These are phyloP conservation scores for Loris lydekkerianus DNA, from an alignment of 2,797 vertebrate species.

Conservation along the genomic window DNA sequence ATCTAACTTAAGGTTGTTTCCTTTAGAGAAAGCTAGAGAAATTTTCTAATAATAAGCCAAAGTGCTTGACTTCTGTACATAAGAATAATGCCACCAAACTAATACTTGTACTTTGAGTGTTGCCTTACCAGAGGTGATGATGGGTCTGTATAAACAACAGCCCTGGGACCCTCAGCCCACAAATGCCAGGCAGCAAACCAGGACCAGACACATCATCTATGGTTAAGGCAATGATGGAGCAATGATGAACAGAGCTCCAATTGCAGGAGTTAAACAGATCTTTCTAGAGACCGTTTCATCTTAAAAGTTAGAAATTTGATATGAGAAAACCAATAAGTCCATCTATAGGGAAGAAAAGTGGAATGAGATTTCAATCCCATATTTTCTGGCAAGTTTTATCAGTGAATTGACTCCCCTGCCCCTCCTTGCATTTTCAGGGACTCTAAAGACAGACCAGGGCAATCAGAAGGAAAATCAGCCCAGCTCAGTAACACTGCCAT, in stretches of 20 bases:
- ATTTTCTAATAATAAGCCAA: neutral
- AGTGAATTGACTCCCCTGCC: neutral
- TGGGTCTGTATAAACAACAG: neutral
- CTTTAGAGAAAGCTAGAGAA: slow-evolving; percentile 29
- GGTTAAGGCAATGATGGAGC: neutral
- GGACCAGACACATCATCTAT: neutral
- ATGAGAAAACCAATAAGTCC: neutral
- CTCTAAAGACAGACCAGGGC: slow-evolving; percentile 14
- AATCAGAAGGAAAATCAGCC: neutral
- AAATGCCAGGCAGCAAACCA: neutral
- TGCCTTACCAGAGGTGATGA: neutral
- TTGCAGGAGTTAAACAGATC: neutral
- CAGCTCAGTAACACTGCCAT: neutral
- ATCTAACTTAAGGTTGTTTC: slow-evolving; percentile 22
- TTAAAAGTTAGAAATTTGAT: slow-evolving; percentile 5
- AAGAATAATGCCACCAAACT: slow-evolving; percentile 24
- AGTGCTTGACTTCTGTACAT: neutral
- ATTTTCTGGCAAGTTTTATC: neutral
- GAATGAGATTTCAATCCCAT: neutral
- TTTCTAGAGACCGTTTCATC: neutral
- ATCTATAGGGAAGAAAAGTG: neutral
- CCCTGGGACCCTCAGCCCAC: neutral
- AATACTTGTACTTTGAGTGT: neutral
- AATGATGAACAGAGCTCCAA: neutral
- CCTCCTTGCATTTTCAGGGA: neutral